Evolutionary conservation across 2,797 vertebrate genomes (phyloP).

Genomic region (Danio kyathit): DNA sequence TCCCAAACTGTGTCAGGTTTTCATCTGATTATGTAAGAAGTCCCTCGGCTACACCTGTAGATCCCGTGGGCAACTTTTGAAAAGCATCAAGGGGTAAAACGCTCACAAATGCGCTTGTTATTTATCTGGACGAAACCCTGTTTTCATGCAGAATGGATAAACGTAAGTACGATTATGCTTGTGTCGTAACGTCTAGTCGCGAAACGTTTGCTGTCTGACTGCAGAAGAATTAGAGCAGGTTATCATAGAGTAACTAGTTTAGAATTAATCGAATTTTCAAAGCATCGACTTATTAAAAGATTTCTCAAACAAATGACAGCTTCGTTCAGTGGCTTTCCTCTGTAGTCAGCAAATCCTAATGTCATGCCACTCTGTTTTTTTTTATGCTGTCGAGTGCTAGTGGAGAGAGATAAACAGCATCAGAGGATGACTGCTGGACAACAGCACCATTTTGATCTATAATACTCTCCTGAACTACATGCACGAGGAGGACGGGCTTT

Average conservation of each 20-base stretch:
- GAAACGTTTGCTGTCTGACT: neutral
- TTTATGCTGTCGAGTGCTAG: neutral
- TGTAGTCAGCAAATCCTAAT: slow-evolving; percentile 4
- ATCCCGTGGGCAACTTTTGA: slow-evolving; percentile 18
- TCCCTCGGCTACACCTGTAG: slow-evolving; percentile 23
- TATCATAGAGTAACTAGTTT: neutral
- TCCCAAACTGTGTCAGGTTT: slow-evolving; percentile 28
- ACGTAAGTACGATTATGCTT: neutral
- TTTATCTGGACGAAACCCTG: neutral
- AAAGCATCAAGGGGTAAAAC: neutral
- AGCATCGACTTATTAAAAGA: neutral
- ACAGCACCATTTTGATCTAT: slow-evolving; percentile 29
- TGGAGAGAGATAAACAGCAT: slow-evolving; percentile 7
- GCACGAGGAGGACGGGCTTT: neutral
- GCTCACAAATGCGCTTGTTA: neutral
- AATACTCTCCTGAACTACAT: too few relatives aligned
- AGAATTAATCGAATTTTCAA: too few relatives aligned
- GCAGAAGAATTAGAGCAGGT: neutral
- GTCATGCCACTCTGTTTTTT: slow-evolving; percentile 3
- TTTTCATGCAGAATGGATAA: slow-evolving; percentile 20
- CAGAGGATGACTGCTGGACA: slow-evolving; percentile 4
- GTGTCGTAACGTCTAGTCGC: neutral
- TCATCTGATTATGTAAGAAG: slow-evolving; percentile 29
- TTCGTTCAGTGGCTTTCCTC: neutral
- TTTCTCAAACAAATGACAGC: neutral